Evolutionary conservation across 2,888 invertebrate genomes (phyloP), one percentile per base, ranked within the genome.

Genomic region (Mantis religiosa): DNA sequence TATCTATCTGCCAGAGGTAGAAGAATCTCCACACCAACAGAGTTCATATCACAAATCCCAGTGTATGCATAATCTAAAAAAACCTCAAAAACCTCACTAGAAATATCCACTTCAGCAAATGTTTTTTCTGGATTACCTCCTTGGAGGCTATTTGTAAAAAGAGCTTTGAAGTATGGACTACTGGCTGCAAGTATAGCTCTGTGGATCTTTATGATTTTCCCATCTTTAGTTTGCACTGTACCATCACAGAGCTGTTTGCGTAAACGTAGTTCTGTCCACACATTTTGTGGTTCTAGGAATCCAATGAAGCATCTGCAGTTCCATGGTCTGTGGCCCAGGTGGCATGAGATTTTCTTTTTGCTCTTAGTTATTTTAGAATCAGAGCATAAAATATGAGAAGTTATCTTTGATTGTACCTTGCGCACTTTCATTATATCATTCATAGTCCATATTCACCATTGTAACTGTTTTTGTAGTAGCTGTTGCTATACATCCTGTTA

Each of bases 1-100:
- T 97, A 96, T 91, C 96, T 95, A 92, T 97, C 97, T 3, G 97
- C 96, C 90, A 95, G 95, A 0, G 95, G 95, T 87, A 97, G 93
- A 82, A 97, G 93, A 90, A 94, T 94, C 92, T 97, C 96, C 8
- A 97, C 96, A 92, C 96, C 97, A 47, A 95, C 94, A 82, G 94
- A 93, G 7, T 94, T 95, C 82, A 97, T 95, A 88, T 93, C 92
- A 92, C 96, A 96, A 28, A 94, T 93, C 83, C 96, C 96, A 6
- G 96, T 96, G 92, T 97, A 97, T 0, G 96, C 96, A 92, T 95
- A 97, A 91, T 97, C 96, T 88, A 97, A 94, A 89, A 97, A 95
- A 83, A 95, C 93, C 89, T 94, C 94, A 93, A 97, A 95, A 34
- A 93, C 94, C 90, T 94, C 93, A 89, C 95, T 94, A 2, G 95